Percentiles rank a stretch among this genome's conserved stretches.
phyloP scores from a whole-genome alignment of 1,140 invertebrate species.

The Drosophila kohkoa region DNA sequence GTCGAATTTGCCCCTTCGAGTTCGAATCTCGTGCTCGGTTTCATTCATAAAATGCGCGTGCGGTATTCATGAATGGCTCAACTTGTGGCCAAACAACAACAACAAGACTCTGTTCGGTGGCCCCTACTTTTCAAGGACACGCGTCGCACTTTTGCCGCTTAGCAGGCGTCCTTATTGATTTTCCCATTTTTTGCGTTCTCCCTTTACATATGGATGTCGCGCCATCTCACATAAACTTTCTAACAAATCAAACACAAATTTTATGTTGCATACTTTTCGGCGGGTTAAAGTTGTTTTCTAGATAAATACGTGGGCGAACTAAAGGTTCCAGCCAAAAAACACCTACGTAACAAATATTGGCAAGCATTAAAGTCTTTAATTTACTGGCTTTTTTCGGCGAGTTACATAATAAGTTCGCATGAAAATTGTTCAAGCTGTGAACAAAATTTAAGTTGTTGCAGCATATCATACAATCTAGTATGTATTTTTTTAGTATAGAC shows the following conservation, averaged over 20 bases:
- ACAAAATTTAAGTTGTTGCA: too few species aligned
- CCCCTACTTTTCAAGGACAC: constrained; percentile 65
- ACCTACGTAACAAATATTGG: background rate
- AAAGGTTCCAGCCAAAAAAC: too few species aligned
- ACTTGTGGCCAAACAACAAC: constrained; percentile 18
- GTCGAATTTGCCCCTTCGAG: constrained; percentile 21
- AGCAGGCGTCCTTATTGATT: constrained; percentile 69
- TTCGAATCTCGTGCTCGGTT: constrained; percentile 22
- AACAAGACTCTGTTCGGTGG: background rate
- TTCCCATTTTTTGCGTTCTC: constrained; percentile 46
- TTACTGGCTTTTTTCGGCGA: background rate
- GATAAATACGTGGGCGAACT: background rate
- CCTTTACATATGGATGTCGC: constrained; percentile 10
- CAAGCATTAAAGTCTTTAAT: background rate
- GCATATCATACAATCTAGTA: too few species aligned
- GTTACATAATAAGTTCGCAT: background rate
- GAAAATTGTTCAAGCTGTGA: background rate
- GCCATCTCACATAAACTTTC: constrained; percentile 27
- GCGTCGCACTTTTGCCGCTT: constrained; percentile 30
- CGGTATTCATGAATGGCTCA: constrained; percentile 67
- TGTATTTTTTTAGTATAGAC: too few species aligned
- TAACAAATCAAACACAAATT: constrained; percentile 10
- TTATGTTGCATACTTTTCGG: constrained; percentile 16
- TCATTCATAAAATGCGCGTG: constrained; percentile 61
- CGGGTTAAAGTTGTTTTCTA: constrained; percentile 26